These are phyloP conservation scores for Eciton burchellii DNA, from an alignment of 1,140 invertebrate species.

Conservation along the genomic window DNA sequence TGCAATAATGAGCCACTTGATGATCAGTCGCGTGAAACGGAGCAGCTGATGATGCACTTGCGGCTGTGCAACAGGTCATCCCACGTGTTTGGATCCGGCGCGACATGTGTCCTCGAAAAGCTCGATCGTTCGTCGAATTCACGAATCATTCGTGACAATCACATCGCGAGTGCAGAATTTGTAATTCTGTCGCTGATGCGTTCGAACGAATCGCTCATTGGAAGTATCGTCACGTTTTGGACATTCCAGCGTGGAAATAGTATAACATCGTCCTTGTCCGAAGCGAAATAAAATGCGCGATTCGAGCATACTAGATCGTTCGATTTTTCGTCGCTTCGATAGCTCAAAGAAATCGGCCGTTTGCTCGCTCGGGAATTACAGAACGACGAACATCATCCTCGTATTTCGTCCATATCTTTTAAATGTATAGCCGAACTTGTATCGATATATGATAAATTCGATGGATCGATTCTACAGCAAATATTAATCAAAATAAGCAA, in stretches of 20 bases:
- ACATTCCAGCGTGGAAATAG: conserved; percentile 61
- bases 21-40: neutral
- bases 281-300: conserved; percentile 55
- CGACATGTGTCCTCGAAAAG: neutral
- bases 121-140: too few relatives aligned
- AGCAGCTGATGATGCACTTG: conserved; percentile 5
- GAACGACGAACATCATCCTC: neutral
- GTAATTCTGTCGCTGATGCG: neutral
- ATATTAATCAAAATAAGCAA: neutral
- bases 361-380: conserved; percentile 2
- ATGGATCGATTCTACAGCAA: neutral
- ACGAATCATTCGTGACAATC: neutral
- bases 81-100: conserved; percentile 11
- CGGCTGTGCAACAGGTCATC: conserved; percentile 22
- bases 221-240: conserved; percentile 60
- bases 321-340: conserved; percentile 34
- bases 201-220: conserved; percentile 3
- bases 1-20: neutral
- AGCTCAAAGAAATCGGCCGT: conserved; percentile 1
- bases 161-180: neutral
- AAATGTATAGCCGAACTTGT: neutral
- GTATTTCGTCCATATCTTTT: conserved; percentile 4
- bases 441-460: conserved; percentile 10
- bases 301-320: conserved; percentile 29
- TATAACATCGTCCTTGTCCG: conserved; percentile 63